Evolutionary conservation across 2,113 vertebrate genomes (phyloP), one percentile per base, ranked within the genome.

Genomic region (Bombycilla garrulus): DNA sequence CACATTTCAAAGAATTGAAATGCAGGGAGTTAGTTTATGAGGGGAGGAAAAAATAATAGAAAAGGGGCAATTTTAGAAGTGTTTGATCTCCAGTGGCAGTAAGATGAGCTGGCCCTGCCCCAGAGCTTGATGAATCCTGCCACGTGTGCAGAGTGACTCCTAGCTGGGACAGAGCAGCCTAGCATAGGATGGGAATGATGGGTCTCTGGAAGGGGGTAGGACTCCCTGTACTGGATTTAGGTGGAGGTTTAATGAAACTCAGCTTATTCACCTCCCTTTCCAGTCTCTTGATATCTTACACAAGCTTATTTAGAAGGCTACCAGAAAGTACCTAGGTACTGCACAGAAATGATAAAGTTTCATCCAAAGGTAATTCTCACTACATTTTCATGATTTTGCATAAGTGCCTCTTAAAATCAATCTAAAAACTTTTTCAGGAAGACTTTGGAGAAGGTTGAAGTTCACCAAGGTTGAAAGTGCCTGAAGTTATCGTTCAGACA

Each of bases 91-190:
- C 13, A 60, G 40, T 20, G 35, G 22, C 50, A 67, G 19, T 48
- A 60, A 33, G 73, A 40, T 4, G 71, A 91, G 14, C 19, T 78
- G 60, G 16, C 28, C 4, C 35, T 73, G 40, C 20, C 25, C 14
- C 38, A 54, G 56, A 74, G 48, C 24, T 36, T 21, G 60, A 25
- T 66, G 47, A 66, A 31, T 83, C 89, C 72, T 90, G 33, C 35
- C 22, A 24, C 0, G 0, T 12, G 15, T 57, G 36, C 0, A 5
- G 48, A 64, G 21, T 2, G 10, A 28, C 24, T 73, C 44, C 2
- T 10, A 62, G 56, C 1, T 78, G 53, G 51, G 28, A 51, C 51
- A 51, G 13, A 36, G 35, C 51, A 64, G 18, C 44, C 54, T 33
- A 22, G 47, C 51, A 29, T 16, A 1, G 60, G 51, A 20, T n/a